Base-by-base conservation (phyloP, 2,797 vertebrate species). In the Graptemys geographica region DNA sequence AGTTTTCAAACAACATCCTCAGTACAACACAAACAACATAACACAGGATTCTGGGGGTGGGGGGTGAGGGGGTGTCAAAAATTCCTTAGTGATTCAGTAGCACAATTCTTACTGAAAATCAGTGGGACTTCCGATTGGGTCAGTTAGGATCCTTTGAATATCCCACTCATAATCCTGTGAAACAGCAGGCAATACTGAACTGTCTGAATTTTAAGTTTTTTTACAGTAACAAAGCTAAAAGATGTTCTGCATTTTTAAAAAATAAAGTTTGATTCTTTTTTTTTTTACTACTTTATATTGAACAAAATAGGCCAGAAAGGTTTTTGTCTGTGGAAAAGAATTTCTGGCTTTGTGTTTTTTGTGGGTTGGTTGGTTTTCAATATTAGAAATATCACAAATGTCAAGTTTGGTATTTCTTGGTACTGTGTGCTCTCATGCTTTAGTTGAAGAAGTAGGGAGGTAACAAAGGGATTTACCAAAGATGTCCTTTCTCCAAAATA, bases 361-460 rank as follows among this genome's bases (percentile, higher is more conserved):
- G 57, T 33, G 81, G 28, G 79, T 86, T 93, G 92, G 19, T 91
- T 94, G 91, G 74, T 92, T 90, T 90, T 51, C 86, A 95, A 41
- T 4, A 0, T 90, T 83, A 62, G 92, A 86, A 94, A 84, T 90
- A 84, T 0, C 88, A 37, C 25, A 94, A 94, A 90, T 69, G 80
- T 87, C 86, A 93, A 78, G 41, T 90, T 82, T 85, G 31, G 1
- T 81, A 94, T 94, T 93, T 92, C 78, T 87, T 8, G 0, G 90
- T 86, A 79, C 88, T 88, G 59, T 53, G 91, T 44, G 27, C 11
- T 44, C 41, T 74, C 23, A 7, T 44, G 11, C 9, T 12, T 95
- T 44, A 13, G n/a, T 88, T 90, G 84, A 78, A 93, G 72, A 56
- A 93, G 15, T 83, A 80, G 0, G 65, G 21, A 12, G 92, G 62